Percentiles rank a stretch among this genome's conserved stretches.
These are phyloP conservation scores for Threskiornis aethiopicus DNA, from an alignment of 2,797 vertebrate species.

Conservation along the genomic window DNA sequence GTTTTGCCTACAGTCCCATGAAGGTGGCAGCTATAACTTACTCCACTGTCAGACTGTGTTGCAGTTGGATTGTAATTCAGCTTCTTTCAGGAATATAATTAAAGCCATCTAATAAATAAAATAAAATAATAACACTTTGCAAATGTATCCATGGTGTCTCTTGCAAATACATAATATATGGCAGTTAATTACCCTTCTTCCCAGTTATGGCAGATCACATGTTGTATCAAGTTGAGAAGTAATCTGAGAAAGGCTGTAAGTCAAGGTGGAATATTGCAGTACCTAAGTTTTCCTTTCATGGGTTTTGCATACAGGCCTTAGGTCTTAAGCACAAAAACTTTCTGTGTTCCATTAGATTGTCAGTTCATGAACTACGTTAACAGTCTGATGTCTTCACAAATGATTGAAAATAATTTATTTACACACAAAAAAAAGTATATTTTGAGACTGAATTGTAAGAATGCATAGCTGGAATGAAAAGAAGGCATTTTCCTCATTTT, in stretches of 20 bases:
- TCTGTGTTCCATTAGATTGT: neutral
- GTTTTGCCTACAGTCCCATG: neutral
- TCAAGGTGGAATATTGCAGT: neutral
- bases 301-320: neutral
- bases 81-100: constrained; percentile 49
- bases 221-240: neutral
- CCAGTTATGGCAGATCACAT: neutral
- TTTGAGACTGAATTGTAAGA: neutral
- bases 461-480: neutral
- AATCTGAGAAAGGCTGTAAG: neutral
- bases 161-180: constrained; percentile 38
- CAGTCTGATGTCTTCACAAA: neutral
- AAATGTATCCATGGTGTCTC: neutral
- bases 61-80: neutral
- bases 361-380: neutral
- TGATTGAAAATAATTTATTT: neutral
- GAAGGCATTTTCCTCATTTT: neutral
- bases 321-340: neutral
- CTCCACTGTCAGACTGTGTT: neutral
- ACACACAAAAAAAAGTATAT: fast-evolving
- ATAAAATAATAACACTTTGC: constrained; percentile 38
- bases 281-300: neutral
- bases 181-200: neutral
- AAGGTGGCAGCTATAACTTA: constrained; percentile 39
- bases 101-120: constrained; percentile 48